Evolutionary conservation across 2,888 invertebrate species (phyloP), one percentile per base, ranked within the genome.

Genomic region (Nebria salina): DNA sequence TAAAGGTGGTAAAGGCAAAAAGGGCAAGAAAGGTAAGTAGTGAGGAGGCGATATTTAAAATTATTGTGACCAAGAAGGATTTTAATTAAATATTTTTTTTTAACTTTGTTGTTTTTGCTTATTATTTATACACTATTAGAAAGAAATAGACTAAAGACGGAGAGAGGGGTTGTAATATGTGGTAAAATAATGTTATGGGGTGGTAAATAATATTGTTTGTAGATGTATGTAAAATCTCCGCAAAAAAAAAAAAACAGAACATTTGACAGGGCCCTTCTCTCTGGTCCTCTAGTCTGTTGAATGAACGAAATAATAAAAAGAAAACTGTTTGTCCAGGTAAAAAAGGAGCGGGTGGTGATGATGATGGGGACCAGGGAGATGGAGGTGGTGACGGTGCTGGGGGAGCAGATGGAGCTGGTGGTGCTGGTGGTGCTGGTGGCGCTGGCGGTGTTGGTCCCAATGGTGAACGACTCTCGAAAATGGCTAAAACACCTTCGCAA

Each of bases 1-100:
- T 6, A 77, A 77, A 1, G 83, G 20, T 20, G 20, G 20, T 20
- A 84, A 72, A 83, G 82, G 13, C 84, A 83, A 74, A 84, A 82
- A 83, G 20, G 77, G 82, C 84, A 85, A 82, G 72, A 75, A 72
- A 25, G 64, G 66, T 66, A 75, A 68, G 78, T 75, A 74, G 74
- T 77, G 65, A 76, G 76, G 75, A 77, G 54, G 13, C 11, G 77
- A 75, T 13, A 68, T 6, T 5, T 34, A 1, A 68, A 54, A 34
- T 77, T 72, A 8, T 65, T 73, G 43, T 79, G 64, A 13, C n/a
- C 34, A 65, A 42, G 20, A 78, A 34, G 26, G 9, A 75, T 43
- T 20, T 75, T 65, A 13, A 26, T 75, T 77, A 54, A 77, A 70
- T 70, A 42, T 77, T 72, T 72, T 7, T 11, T 11, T 79, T 75